These are phyloP conservation scores for Chroicocephalus ridibundus DNA, from an alignment of 2,113 vertebrate genomes.

Conservation along the genomic window DNA sequence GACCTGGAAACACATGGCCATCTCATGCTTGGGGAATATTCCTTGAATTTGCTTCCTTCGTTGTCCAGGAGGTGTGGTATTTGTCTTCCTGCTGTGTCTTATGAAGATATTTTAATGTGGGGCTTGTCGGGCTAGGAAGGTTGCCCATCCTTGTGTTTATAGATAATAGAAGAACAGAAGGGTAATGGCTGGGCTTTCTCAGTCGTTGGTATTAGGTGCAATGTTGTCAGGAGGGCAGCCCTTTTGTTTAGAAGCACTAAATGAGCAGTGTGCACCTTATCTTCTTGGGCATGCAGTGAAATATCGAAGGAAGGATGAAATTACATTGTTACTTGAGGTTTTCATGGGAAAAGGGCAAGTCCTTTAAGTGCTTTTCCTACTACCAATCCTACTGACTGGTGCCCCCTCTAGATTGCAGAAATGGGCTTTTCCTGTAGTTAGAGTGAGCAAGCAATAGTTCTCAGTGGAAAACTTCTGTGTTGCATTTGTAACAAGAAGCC, in stretches of 20 bases:
- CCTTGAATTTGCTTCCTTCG: neutral
- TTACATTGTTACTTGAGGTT: neutral
- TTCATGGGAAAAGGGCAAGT: neutral
- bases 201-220: neutral
- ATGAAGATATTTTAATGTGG: fast-evolving
- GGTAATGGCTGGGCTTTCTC: neutral
- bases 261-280: fast-evolving
- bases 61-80: neutral
- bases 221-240: neutral
- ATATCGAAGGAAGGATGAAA: neutral
- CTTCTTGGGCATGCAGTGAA: fast-evolving
- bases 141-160: neutral
- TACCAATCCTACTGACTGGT: fast-evolving
- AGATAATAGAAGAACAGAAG: neutral
- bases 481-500: neutral
- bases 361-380: neutral
- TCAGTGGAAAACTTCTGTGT: neutral
- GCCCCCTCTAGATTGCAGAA: neutral
- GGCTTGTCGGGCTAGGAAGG: neutral
- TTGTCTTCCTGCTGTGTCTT: neutral
- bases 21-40: neutral
- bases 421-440: neutral
- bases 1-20: neutral
- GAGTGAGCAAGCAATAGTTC: neutral
- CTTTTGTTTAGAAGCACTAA: neutral